Conservation (phyloP, 2,113 vertebrate genomes). For the Muscicapa adusta region DNA sequence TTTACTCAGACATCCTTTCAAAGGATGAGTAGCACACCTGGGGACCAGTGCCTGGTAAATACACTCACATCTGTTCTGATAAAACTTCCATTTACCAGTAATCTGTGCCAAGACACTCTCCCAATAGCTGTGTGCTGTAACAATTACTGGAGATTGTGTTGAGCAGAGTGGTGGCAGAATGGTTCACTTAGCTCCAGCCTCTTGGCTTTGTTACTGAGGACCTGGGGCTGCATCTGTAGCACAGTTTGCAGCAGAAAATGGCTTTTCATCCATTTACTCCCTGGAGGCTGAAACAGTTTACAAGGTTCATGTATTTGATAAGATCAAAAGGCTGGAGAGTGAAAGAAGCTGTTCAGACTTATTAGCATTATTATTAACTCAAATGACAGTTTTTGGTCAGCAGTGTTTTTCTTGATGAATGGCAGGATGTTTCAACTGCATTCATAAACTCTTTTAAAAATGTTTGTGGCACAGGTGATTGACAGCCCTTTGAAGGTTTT, state of each 20-base stretch:
- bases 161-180: neutral
- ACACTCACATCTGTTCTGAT: neutral
- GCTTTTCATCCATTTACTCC: neutral
- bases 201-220: neutral
- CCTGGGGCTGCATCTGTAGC: neutral
- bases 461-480: neutral
- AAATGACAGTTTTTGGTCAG: neutral
- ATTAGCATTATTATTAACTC: constrained; percentile 17
- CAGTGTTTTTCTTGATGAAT: neutral
- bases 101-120: neutral
- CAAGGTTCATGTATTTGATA: neutral
- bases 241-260: neutral
- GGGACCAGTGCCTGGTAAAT: neutral
- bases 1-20: neutral
- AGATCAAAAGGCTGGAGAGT: neutral
- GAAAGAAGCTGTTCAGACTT: constrained; percentile 1
- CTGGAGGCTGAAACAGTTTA: neutral
- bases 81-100: neutral
- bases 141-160: neutral
- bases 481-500: neutral
- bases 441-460: neutral
- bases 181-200: neutral
- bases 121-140: neutral
- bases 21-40: neutral
- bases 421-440: neutral